Percentiles rank a stretch among this genome's conserved stretches.
phyloP scores from a whole-genome alignment of 1,140 invertebrate genomes.

The Kradibia gibbosae region DNA sequence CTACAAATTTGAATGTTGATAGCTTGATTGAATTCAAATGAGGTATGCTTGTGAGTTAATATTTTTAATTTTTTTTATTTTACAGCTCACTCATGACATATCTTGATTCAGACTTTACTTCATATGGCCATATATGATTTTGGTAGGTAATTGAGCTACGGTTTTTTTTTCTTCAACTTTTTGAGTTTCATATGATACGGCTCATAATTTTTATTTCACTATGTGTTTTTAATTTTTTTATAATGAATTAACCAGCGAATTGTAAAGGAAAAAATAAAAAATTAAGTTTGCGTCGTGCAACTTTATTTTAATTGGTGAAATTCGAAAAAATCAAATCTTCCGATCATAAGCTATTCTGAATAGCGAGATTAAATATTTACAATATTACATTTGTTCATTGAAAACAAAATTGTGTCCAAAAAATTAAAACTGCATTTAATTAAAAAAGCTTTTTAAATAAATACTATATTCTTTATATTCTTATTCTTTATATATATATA shows the following conservation, averaged over 20 bases:
- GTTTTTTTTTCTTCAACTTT: too few species aligned
- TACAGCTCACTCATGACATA: not conserved
- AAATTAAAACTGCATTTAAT: not conserved
- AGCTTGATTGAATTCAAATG: not conserved
- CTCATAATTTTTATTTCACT: too few species aligned
- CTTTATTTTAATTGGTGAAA: not conserved
- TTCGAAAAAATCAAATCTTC: not conserved
- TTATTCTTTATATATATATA: too few species aligned
- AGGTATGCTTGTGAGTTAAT: conserved; percentile 14
- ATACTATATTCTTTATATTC: too few species aligned
- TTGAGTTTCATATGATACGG: not conserved
- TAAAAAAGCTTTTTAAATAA: not conserved
- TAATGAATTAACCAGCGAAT: too few species aligned
- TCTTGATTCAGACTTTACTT: not conserved
- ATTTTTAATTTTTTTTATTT: not conserved
- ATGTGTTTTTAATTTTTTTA: too few species aligned
- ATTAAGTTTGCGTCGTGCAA: too few species aligned
- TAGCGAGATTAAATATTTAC: too few species aligned
- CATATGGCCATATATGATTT: not conserved
- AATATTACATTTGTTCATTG: too few species aligned
- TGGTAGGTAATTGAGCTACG: not conserved
- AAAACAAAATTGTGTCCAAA: not conserved
- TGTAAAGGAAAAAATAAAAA: too few species aligned
- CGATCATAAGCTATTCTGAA: too few species aligned
- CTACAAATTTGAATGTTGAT: not conserved